A percentile compares a stretch with the other conserved stretches of the same genome.
phyloP scores from a whole-genome alignment of 2,113 vertebrate genomes.

The Mobula hypostoma region DNA sequence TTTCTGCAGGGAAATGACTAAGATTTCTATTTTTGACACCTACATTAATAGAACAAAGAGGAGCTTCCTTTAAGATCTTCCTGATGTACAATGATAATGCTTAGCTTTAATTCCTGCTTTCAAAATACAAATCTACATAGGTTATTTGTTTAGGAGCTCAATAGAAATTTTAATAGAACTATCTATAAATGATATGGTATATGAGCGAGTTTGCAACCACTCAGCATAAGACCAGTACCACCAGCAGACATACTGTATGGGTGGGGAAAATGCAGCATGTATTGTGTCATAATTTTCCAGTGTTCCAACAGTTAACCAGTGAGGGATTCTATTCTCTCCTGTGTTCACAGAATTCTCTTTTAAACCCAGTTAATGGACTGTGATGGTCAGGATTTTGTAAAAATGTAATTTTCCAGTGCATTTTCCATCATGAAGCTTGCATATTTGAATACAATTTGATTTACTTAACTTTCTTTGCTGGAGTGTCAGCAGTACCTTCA shows the following conservation, averaged over 20 bases:
- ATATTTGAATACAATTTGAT: background rate
- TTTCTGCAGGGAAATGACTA: background rate
- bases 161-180: background rate
- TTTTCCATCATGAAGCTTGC: background rate
- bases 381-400: background rate
- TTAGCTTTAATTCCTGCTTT: background rate
- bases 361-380: background rate
- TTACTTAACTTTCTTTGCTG: background rate
- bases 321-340: background rate
- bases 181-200: background rate
- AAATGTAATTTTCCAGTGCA: background rate
- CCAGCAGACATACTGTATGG: background rate
- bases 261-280: background rate
- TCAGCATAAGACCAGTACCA: background rate
- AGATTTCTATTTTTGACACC: background rate
- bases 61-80: background rate
- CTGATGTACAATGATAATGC: background rate
- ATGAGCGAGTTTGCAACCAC: background rate
- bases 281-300: background rate
- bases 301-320: background rate
- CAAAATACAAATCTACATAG: background rate
- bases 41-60: background rate
- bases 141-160: background rate
- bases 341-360: background rate
- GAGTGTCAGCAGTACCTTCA: background rate